Base-by-base conservation (phyloP, 2,888 invertebrate species). In the Dasysyrphus tricinctus region DNA sequence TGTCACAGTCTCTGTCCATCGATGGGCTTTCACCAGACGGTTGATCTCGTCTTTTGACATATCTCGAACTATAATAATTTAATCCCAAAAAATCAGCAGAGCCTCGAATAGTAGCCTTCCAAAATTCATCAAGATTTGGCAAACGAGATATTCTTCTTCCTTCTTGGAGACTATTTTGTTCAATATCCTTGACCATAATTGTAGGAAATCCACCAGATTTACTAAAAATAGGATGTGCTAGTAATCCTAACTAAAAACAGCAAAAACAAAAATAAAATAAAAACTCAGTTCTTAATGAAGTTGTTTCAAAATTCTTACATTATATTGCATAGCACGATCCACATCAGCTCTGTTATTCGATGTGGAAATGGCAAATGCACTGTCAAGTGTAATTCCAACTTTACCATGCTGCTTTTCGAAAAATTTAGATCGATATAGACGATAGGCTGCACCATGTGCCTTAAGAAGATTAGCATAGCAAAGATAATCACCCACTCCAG, bases 371-470 rank as follows among this genome's bases (percentile, higher is more conserved):
- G 82, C 90, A 80, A 86, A 90, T 14, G 89, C 78, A 19, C 89
- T 88, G 39, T 89, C 89, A 5, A 91, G 57, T 0, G 90, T 89
- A 0, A 91, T 89, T 24, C 91, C 91, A 54, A 91, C 77, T 82
- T 89, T 89, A 37, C 92, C 93, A 5, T 79, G 78, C 37, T 91
- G 90, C 3, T 88, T 76, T 0, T 89, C 69, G 34, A 90, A 92
- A 88, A 92, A 93, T 19, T 93, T 91, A 11, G 90, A 90, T 16
- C 91, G 90, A 79, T 93, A 94, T 5, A 92, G 85, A 29, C 91
- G 90, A 88, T 93, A 94, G 0, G 92, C 93, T 47, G 89, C 91
- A 11, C 93, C 93, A 89, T 96, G 95, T 0, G 95, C 94, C 11
- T 93, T 51, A 0, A 93, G 89, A 34, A 94, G 91, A 42, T 93